These are phyloP conservation scores for Lasioglossum marginatum DNA, from an alignment of 2,888 invertebrate species.

Conservation along the genomic window DNA sequence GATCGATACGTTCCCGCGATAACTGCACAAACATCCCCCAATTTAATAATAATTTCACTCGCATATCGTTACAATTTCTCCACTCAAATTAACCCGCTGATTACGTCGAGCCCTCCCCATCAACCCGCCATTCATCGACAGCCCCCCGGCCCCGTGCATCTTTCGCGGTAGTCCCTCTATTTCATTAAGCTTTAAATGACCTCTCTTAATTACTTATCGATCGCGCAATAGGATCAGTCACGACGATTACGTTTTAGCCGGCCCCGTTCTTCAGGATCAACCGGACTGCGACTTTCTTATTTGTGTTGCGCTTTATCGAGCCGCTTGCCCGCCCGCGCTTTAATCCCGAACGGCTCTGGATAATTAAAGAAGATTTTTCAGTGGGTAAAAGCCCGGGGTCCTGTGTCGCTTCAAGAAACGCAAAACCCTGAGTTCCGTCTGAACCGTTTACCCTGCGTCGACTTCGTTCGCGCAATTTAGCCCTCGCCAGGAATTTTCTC, in stretches of 20 bases:
- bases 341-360: conserved; percentile 43
- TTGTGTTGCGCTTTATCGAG: conserved; percentile 45
- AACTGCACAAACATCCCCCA: background rate
- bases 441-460: conserved; percentile 17
- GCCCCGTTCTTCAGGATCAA: conserved; percentile 45
- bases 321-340: conserved; percentile 29
- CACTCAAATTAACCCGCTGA: background rate
- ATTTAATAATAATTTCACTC: background rate
- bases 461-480: conserved; percentile 7
- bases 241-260: conserved; percentile 33
- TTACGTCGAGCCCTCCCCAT: background rate
- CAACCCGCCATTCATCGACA: background rate
- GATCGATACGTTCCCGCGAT: background rate
- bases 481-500: background rate
- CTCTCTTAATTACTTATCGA: conserved; percentile 67
- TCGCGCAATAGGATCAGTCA: conserved; percentile 57
- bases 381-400: background rate
- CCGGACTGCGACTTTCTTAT: conserved; percentile 37
- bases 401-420: conserved; percentile 4
- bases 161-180: conserved; percentile 32
- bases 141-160: background rate
- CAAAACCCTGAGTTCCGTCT: background rate
- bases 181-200: conserved; percentile 60
- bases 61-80: background rate
- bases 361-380: conserved; percentile 56